Base-by-base conservation (phyloP, 2,113 vertebrate species). In the Podocnemis expansa region DNA sequence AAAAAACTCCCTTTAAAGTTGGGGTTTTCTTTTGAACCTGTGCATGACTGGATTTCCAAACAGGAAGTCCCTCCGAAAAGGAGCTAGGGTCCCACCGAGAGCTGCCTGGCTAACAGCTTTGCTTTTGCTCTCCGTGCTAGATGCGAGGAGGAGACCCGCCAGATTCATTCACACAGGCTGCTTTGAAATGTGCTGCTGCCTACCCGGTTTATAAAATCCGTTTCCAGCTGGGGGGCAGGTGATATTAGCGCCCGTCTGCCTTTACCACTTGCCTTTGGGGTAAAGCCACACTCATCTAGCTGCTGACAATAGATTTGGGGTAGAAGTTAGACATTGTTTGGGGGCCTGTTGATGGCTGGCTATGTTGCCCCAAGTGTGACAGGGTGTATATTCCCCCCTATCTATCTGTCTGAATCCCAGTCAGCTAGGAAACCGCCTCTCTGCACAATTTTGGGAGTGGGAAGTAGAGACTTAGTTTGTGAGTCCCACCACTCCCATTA, bases 241-340 rank as follows among this genome's bases (percentile, higher is more conserved):
- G 85, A 21, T 89, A 21, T 6, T 63, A 14, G 2, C 14, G 21
- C 29, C 49, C 63, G 29, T 2, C 29, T 31, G 51, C 56, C 49
- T 38, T 90, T 17, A 49, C 67, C 41, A 1, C 54, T 90, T 22
- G 54, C 51, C 45, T 56, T 41, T 19, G 70, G 88, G 75, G 80
- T 85, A 73, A 87, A 81, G 56, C 80, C 60, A 43, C 88, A 5
- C 67, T 88, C 86, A 87, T 29, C 47, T 78, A 85, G 22, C 47
- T 78, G 60, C 63, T 6, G 51, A 52, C 24, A 34, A 76, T 6
- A 47, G 80, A 80, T 24, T 3, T 1, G 49, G 5, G 52, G 47
- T 45, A 84, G 80, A 54, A 90, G 89, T 41, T 45, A 55, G 41
- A 80, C 70, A 24, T 75, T 22, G 6, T 22, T 24, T 38, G 4